These are phyloP conservation scores for Andrena hattorfiana DNA, from an alignment of 2,888 invertebrate genomes.

Conservation along the genomic window DNA sequence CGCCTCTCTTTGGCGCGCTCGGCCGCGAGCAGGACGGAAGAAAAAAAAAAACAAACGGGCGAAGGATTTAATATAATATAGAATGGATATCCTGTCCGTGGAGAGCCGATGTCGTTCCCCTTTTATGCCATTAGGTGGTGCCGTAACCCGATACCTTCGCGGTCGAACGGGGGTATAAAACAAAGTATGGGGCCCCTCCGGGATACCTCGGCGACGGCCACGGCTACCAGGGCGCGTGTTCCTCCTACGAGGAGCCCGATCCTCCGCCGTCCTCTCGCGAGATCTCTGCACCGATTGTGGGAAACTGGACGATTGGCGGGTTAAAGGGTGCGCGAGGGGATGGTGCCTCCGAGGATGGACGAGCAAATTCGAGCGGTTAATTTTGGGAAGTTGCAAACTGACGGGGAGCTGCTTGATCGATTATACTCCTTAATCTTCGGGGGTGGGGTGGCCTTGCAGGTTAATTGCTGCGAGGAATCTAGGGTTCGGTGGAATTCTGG, in stretches of 20 bases:
- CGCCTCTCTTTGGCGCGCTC: slow-evolving; percentile 35
- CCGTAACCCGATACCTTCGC: slow-evolving; percentile 77
- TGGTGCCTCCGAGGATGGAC: too few relatives aligned
- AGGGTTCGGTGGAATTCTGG: too few relatives aligned
- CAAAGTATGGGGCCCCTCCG: slow-evolving; percentile 67
- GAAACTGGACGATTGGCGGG: not conserved
- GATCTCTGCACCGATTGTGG: slow-evolving; percentile 18
- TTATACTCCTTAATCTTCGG: too few relatives aligned
- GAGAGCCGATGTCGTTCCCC: slow-evolving; percentile 63
- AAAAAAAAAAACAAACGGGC: slow-evolving; percentile 30
- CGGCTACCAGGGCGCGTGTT: slow-evolving; percentile 40
- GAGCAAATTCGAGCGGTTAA: too few relatives aligned
- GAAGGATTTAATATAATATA: slow-evolving; percentile 75
- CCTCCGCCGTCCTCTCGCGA: not conserved
- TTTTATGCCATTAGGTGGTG: slow-evolving; percentile 74
- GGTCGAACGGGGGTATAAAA: slow-evolving; percentile 69
- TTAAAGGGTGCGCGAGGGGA: too few relatives aligned
- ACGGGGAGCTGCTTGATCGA: too few relatives aligned
- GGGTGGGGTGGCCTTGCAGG: too few relatives aligned
- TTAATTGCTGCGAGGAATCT: too few relatives aligned
- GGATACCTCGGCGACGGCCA: slow-evolving; percentile 29
- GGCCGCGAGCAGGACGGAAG: slow-evolving; percentile 21
- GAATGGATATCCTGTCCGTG: slow-evolving; percentile 81
- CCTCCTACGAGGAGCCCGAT: slow-evolving; percentile 30
- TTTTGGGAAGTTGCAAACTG: too few relatives aligned